Conservation (phyloP, 2,113 vertebrate species). For the Zosterops pallidus region DNA sequence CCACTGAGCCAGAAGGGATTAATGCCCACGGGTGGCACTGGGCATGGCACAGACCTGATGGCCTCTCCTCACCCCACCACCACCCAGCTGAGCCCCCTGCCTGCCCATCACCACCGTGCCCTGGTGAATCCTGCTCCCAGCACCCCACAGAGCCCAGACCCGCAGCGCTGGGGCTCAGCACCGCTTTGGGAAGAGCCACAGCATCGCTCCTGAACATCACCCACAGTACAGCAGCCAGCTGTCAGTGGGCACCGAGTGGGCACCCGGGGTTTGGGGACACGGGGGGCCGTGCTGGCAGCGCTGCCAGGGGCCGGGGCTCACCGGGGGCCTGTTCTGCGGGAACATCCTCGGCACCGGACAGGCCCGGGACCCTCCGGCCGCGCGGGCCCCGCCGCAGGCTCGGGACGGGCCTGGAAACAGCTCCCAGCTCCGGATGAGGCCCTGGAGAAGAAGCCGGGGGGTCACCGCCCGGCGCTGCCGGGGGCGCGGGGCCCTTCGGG, state of each 20-base stretch:
- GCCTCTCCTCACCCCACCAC: accelerated
- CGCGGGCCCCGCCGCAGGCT: neutral
- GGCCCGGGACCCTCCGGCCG: neutral
- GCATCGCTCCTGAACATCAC: neutral
- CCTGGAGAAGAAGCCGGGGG: too few relatives aligned
- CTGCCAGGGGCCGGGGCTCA: conserved; percentile 65
- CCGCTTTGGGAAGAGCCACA: neutral
- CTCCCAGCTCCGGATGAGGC: neutral
- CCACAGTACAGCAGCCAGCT: neutral
- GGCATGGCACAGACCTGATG: accelerated
- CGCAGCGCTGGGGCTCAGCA: neutral
- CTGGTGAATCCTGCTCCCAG: accelerated
- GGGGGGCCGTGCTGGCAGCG: neutral
- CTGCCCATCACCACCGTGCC: accelerated
- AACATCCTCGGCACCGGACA: conserved; percentile 75
- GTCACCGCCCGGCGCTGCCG: too few relatives aligned
- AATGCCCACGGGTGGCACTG: accelerated
- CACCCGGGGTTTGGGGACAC: accelerated
- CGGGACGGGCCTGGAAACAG: neutral
- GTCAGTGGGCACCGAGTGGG: neutral
- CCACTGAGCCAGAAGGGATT: neutral
- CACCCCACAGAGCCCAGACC: accelerated
- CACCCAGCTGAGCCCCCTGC: neutral
- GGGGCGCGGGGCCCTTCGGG: too few relatives aligned
- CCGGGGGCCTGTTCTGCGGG: conserved; percentile 87